phyloP scores from a whole-genome alignment of 2,888 invertebrate genomes.

The Leptopterna dolabrata region DNA sequence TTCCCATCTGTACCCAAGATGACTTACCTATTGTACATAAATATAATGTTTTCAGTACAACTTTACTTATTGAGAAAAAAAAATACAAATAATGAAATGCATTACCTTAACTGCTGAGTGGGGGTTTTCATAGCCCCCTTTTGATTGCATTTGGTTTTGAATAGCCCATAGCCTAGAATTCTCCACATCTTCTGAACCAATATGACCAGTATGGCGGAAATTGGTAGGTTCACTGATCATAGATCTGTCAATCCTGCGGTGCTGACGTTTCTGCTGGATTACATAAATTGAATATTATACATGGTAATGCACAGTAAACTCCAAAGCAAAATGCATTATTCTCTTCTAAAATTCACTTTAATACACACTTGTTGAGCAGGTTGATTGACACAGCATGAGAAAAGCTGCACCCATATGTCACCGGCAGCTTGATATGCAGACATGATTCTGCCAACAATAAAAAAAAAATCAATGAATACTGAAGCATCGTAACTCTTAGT shows the following conservation, averaged over 20 bases:
- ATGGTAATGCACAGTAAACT: neutral
- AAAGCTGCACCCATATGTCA: conserved; percentile 92
- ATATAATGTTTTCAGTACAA: neutral
- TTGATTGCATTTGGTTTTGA: conserved; percentile 95
- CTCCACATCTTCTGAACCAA: conserved; percentile 90
- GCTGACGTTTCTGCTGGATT: conserved; percentile 70
- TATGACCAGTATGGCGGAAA: conserved; percentile 93
- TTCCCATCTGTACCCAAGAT: too few species aligned
- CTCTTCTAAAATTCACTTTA: neutral
- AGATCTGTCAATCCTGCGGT: conserved; percentile 78
- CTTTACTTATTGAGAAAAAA: neutral
- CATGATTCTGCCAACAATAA: neutral
- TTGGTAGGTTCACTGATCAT: conserved; percentile 97
- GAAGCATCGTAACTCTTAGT: too few species aligned
- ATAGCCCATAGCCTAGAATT: conserved; percentile 85
- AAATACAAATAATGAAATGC: neutral
- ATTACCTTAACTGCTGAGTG: conserved; percentile 67
- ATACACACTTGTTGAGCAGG: conserved; percentile 71
- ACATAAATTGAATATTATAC: neutral
- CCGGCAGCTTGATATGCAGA: conserved; percentile 58
- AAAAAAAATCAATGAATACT: neutral
- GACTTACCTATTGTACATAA: too few species aligned
- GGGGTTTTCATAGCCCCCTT: conserved; percentile 86
- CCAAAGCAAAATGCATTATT: too few species aligned
- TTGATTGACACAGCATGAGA: conserved; percentile 89